Evolutionary conservation across 2,797 vertebrate species (phyloP).

Genomic region (Heteromormyrus szaboi): DNA sequence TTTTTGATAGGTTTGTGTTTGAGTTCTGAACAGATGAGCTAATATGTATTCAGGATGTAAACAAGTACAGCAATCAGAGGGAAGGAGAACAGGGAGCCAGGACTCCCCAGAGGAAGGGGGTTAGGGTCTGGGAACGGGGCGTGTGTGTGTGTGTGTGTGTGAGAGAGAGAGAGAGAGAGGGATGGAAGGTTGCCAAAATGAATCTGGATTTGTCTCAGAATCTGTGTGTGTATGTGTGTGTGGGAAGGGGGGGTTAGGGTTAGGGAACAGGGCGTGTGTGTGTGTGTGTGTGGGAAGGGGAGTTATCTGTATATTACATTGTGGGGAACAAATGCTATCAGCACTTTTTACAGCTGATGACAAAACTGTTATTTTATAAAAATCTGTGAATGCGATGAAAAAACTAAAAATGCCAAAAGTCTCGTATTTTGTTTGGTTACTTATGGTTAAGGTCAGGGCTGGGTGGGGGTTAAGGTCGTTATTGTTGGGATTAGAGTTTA

Average conservation of each 20-base stretch:
- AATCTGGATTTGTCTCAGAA: neutral
- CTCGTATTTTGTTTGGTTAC: neutral
- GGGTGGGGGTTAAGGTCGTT: neutral
- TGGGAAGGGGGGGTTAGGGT: neutral
- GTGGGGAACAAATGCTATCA: neutral
- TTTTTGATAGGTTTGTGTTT: constrained; percentile 55
- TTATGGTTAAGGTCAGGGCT: neutral
- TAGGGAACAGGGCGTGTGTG: too few relatives aligned
- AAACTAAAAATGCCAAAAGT: neutral
- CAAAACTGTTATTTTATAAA: neutral
- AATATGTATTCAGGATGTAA: constrained; percentile 56
- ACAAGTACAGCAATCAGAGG: constrained; percentile 51
- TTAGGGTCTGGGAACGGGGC: constrained; percentile 34
- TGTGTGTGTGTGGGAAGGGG: neutral
- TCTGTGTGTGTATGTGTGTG: neutral
- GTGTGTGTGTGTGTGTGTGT: constrained; percentile 16
- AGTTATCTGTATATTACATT: neutral
- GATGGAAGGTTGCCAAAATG: neutral
- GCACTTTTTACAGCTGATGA: neutral
- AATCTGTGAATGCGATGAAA: neutral
- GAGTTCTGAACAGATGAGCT: constrained; percentile 55
- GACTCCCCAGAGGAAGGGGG: constrained; percentile 36
- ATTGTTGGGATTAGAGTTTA: neutral
- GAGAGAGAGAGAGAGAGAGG: neutral
- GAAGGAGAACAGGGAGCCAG: constrained; percentile 30